Base-by-base conservation (phyloP, 2,113 vertebrate species). In the Tetraodon nigroviridis region DNA sequence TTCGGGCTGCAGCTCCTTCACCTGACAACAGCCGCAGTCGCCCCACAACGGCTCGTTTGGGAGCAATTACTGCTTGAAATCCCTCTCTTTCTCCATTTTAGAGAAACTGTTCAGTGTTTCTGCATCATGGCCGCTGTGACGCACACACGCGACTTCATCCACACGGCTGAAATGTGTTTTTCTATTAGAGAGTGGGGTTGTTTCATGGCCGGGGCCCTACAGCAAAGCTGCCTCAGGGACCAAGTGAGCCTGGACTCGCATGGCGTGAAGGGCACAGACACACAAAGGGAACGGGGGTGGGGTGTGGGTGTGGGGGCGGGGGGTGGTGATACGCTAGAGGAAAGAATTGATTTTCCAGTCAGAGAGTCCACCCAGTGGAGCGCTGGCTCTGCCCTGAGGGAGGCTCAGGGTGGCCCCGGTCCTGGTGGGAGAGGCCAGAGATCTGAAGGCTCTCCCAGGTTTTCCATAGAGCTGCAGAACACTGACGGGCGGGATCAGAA, bases 261-360 rank as follows among this genome's bases (percentile, higher is more conserved):
- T 58, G 61, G 75, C 73, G 69, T 80, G 81, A 87, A 89, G 84
- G 82, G 75, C 82, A 78, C 51, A 68, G 56, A 45, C 42, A 37
- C 58, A 60, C 52, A 63, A 69, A 68, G 61, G 45, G 55, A 59
- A 8, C 3, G 52, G 54, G 14, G 37, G 49, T 6, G 55, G 21
- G 51, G 56, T 16, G n/a, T 68, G 41, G 68, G n/a, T 10, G 51
- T 27, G 52, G 54, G 14, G 37, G 49, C 6, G 55, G 21, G 51
- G 56, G n/a, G n/a, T 68, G 41, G 68, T 48, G 50, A 3, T 17
- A n/a, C 6, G 15, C 44, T n/a, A 17, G 67, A 53, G 65, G 70
- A 69, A 64, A 83, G 56, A 83, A 91, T 87, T 78, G 87, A 90
- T 90, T 89, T 89, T 84, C 73, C 76, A 55, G 74, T 79, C 10